Evolutionary conservation across 2,113 vertebrate genomes (phyloP).

Genomic region (Ictalurus punctatus): DNA sequence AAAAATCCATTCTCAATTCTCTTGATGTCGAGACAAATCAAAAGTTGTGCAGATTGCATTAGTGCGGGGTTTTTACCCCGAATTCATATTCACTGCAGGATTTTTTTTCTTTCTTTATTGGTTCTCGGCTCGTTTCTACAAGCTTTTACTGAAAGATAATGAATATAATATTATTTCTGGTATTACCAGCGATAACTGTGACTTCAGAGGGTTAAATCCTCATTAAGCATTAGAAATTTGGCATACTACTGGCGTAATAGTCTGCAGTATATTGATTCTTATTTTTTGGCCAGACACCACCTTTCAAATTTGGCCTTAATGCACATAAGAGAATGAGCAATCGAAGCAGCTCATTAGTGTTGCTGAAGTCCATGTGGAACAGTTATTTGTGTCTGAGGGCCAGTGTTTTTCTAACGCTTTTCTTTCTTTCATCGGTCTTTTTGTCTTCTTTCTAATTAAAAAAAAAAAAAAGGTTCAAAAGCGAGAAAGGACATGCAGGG

Average conservation of each 20-base stretch:
- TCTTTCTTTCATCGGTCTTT: constrained; percentile 48
- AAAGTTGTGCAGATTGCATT: not conserved
- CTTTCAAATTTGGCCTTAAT: constrained; percentile 30
- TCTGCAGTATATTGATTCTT: constrained; percentile 1
- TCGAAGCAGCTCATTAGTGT: constrained; percentile 23
- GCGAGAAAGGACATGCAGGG: constrained; percentile 92
- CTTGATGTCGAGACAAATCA: not conserved
- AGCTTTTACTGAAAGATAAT: not conserved
- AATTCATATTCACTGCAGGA: constrained; percentile 3
- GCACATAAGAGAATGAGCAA: constrained; percentile 22
- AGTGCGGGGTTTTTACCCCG: not conserved
- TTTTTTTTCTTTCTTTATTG: not conserved
- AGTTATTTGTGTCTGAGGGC: constrained; percentile 25
- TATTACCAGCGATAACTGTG: constrained; percentile 14
- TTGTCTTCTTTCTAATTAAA: constrained; percentile 55
- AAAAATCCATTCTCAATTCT: not conserved
- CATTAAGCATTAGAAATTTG: constrained; percentile 4
- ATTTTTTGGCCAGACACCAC: constrained; percentile 30
- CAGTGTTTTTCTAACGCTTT: constrained; percentile 55
- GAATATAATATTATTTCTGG: not conserved
- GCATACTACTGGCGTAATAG: not conserved
- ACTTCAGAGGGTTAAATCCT: constrained; percentile 17
- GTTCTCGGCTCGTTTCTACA: not conserved
- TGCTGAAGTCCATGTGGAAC: constrained; percentile 49
- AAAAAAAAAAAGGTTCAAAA: constrained; percentile 88